A percentile compares a stretch with the other conserved stretches of the same genome.
Evolutionary conservation across 2,888 invertebrate species (phyloP).

Genomic region (Sarcophaga rosellei): DNA sequence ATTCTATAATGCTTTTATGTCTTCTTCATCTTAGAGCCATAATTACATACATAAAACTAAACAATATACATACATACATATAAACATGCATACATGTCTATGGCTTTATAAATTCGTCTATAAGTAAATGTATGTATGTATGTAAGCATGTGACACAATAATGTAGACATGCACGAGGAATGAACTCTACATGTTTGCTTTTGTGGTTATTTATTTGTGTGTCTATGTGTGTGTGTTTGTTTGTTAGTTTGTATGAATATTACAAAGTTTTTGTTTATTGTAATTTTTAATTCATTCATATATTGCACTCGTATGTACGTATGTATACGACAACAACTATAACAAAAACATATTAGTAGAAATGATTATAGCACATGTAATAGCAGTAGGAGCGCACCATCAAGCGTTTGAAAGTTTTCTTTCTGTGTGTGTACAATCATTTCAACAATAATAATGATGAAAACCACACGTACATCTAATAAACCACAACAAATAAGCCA

Average conservation of each 20-base stretch:
- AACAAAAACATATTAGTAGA: not conserved
- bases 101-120: not conserved
- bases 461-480: constrained; percentile 59
- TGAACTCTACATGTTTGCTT: constrained; percentile 23
- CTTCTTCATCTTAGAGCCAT: constrained; percentile 33
- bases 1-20: constrained; percentile 48
- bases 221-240: not conserved
- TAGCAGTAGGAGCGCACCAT: not conserved
- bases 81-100: not conserved
- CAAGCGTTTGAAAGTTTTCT: constrained; percentile 10
- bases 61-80: not conserved
- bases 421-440: not conserved
- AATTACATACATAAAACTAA: not conserved
- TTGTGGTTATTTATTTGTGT: constrained; percentile 43
- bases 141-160: constrained; percentile 8
- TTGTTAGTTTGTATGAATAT: not conserved
- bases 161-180: constrained; percentile 28
- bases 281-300: constrained; percentile 37
- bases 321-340: constrained; percentile 2
- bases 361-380: not conserved
- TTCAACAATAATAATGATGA: constrained; percentile 23
- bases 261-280: constrained; percentile 30
- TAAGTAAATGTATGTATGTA: not conserved
- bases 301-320: constrained; percentile 25
- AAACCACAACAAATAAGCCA: constrained; percentile 64